Evolutionary conservation across 2,797 vertebrate genomes (phyloP).

Genomic region (Pelobates cultripes): DNA sequence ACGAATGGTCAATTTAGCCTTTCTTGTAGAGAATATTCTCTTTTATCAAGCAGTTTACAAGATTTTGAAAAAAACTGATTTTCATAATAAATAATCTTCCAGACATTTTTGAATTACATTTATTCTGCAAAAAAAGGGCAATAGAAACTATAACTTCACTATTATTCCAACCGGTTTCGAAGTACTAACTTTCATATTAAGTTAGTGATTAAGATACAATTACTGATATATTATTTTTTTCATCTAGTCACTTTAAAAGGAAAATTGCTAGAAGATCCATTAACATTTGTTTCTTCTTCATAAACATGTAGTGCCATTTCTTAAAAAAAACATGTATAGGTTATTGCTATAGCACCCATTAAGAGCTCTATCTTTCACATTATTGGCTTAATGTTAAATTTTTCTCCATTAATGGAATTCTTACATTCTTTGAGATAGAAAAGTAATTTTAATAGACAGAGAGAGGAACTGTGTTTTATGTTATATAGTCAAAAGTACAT

Average conservation of each 20-base stretch:
- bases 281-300: conserved; percentile 20
- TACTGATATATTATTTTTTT: conserved; percentile 3
- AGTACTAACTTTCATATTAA: background rate
- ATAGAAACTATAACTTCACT: background rate
- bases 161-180: background rate
- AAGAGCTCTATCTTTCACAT: conserved; percentile 34
- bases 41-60: no score
- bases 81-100: no score
- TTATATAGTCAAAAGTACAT: background rate
- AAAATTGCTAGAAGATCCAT: conserved; percentile 30
- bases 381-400: conserved; percentile 42
- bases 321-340: conserved; percentile 27
- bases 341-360: conserved; percentile 39
- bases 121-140: background rate
- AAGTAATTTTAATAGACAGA: conserved; percentile 33
- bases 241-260: conserved; percentile 30
- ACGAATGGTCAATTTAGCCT: no score
- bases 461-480: conserved; percentile 19
- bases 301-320: conserved; percentile 33
- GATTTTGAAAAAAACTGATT: no score
- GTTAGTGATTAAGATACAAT: background rate
- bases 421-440: conserved; percentile 31
- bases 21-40: no score
- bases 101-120: background rate
- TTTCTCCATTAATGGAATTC: conserved; percentile 42